Conservation (phyloP, 2,888 invertebrate species). For the Campopleginae sp. region DNA sequence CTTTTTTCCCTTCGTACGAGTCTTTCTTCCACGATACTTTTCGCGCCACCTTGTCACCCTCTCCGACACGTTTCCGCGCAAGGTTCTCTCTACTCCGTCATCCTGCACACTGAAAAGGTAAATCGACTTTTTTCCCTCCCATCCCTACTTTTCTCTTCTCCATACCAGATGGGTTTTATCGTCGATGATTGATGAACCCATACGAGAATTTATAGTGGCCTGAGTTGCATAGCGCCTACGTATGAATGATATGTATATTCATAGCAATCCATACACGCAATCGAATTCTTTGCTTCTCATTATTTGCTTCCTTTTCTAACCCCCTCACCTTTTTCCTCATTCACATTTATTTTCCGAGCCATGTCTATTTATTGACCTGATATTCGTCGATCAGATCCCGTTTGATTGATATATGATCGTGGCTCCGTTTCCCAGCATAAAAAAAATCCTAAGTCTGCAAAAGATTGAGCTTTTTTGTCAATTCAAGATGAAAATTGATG, state of each 20-base stretch:
- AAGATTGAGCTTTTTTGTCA: background rate
- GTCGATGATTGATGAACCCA: slow-evolving; percentile 80
- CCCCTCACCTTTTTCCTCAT: background rate
- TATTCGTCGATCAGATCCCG: background rate
- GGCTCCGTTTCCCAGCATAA: background rate
- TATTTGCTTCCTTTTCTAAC: background rate
- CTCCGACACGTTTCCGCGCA: slow-evolving; percentile 29
- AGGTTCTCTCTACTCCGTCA: slow-evolving; percentile 30
- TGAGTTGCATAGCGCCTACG: slow-evolving; percentile 34
- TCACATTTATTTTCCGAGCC: background rate
- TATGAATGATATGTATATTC: slow-evolving; percentile 42
- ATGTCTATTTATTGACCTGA: background rate
- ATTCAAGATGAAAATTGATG: background rate
- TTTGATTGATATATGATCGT: background rate
- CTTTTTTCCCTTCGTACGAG: slow-evolving; percentile 21
- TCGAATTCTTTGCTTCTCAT: slow-evolving; percentile 21
- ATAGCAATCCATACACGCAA: slow-evolving; percentile 23
- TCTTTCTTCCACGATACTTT: slow-evolving; percentile 30
- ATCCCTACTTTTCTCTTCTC: slow-evolving; percentile 8
- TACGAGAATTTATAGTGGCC: slow-evolving; percentile 49
- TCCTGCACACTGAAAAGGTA: slow-evolving; percentile 72
- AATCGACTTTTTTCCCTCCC: slow-evolving; percentile 72
- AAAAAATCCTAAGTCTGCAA: background rate
- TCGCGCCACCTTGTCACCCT: slow-evolving; percentile 39
- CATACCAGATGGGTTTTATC: slow-evolving; percentile 75